Percentiles rank a stretch among this genome's conserved stretches.
These are phyloP conservation scores for Sinella curviseta DNA, from an alignment of 1,140 invertebrate species.

Conservation along the genomic window DNA sequence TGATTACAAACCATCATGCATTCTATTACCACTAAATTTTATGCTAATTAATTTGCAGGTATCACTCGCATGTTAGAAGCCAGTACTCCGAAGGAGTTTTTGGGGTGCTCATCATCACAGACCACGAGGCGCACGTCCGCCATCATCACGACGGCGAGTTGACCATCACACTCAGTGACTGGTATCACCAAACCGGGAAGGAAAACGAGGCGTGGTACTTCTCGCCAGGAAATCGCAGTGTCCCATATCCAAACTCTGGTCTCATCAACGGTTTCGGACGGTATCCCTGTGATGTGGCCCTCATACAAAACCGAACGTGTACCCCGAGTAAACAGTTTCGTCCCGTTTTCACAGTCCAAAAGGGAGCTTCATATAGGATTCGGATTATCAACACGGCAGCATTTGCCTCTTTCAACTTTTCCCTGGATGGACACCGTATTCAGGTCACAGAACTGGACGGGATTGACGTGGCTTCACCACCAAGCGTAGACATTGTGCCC, in stretches of 20 bases:
- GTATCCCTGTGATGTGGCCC: neutral
- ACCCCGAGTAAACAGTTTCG: neutral
- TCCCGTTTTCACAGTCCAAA: neutral
- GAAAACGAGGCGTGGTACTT: neutral
- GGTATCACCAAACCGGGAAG: constrained; percentile 32
- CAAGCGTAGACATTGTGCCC: neutral
- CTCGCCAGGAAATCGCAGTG: neutral
- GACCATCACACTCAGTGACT: constrained; percentile 32
- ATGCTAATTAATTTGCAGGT: no score
- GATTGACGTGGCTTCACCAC: neutral
- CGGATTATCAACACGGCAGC: constrained; percentile 32
- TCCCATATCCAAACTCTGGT: constrained; percentile 4
- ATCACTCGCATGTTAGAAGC: constrained; percentile 14
- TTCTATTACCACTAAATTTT: no score
- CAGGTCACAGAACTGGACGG: constrained; percentile 39
- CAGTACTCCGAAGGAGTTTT: constrained; percentile 34
- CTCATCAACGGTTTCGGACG: neutral
- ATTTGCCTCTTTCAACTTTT: constrained; percentile 27
- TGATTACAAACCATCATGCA: no score
- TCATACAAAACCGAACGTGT: neutral
- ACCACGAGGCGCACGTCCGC: neutral
- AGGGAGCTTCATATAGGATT: constrained; percentile 26
- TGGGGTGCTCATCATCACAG: constrained; percentile 25
- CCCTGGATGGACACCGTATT: constrained; percentile 33
- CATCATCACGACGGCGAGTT: constrained; percentile 14